A percentile compares a stretch with the other conserved stretches of the same genome.
phyloP scores from a whole-genome alignment of 2,888 invertebrate genomes.

The Erebia epiphron region DNA sequence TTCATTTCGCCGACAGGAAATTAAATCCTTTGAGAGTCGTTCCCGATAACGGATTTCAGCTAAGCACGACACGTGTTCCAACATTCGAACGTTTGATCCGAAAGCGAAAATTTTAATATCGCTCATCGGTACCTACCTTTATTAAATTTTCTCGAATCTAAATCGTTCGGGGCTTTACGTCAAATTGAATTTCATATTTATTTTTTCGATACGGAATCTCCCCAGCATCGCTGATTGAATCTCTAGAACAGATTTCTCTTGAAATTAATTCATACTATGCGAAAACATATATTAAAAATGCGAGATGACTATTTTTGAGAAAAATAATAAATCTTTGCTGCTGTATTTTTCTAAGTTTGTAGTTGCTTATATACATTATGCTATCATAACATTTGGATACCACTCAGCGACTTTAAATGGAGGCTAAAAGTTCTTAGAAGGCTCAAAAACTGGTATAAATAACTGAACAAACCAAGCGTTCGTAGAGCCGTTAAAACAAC shows the following conservation, averaged over 20 bases:
- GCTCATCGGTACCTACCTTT: slow-evolving; percentile 43
- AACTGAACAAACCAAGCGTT: slow-evolving; percentile 18
- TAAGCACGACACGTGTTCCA: slow-evolving; percentile 77
- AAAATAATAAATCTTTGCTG: too few species aligned
- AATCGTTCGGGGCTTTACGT: slow-evolving; percentile 42
- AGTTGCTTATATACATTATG: too few species aligned
- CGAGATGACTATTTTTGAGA: background rate
- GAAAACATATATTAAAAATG: background rate
- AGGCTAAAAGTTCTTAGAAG: slow-evolving; percentile 14
- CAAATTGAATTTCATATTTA: slow-evolving; percentile 52
- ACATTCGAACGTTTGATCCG: slow-evolving; percentile 48
- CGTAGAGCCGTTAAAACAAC: slow-evolving; percentile 17
- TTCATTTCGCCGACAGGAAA: slow-evolving; percentile 81
- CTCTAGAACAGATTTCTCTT: slow-evolving; percentile 2
- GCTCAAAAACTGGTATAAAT: slow-evolving; percentile 10
- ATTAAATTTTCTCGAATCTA: slow-evolving; percentile 51
- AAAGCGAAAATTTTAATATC: slow-evolving; percentile 51
- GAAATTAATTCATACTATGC: background rate
- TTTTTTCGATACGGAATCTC: slow-evolving; percentile 43
- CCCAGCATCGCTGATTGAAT: slow-evolving; percentile 21
- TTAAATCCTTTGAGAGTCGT: slow-evolving; percentile 81
- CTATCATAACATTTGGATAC: too few species aligned
- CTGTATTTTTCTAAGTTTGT: too few species aligned
- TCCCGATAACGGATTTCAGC: slow-evolving; percentile 76
- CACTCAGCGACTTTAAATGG: too few species aligned